Evolutionary conservation across 2,888 invertebrate species (phyloP).

Genomic region (Meteorus cinctellus): DNA sequence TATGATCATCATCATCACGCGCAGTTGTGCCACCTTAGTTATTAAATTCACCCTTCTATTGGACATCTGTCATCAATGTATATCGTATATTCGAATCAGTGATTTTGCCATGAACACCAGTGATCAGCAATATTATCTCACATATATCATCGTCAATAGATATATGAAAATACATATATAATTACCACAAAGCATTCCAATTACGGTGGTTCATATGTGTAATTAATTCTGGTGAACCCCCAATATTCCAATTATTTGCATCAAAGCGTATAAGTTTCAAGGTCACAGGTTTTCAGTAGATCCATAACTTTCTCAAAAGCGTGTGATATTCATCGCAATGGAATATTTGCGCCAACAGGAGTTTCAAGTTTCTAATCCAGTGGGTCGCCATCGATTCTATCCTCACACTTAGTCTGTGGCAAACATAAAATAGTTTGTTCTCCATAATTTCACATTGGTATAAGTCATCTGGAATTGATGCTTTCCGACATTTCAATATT

Average conservation of each 20-base stretch:
- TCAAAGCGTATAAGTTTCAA: slow-evolving; percentile 30
- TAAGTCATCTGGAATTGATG: slow-evolving; percentile 1
- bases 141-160: neutral
- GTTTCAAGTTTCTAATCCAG: slow-evolving; percentile 35
- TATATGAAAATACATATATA: neutral
- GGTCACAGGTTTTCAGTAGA: slow-evolving; percentile 18
- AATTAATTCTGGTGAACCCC: slow-evolving; percentile 30
- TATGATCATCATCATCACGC: slow-evolving; percentile 53
- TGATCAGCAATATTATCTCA: slow-evolving; percentile 24
- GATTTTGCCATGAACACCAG: slow-evolving; percentile 43
- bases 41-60: slow-evolving; percentile 47
- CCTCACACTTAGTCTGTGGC: neutral
- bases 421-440: slow-evolving; percentile 28
- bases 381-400: slow-evolving; percentile 33
- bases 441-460: neutral
- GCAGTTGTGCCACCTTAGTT: slow-evolving; percentile 52
- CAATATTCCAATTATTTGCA: slow-evolving; percentile 39
- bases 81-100: slow-evolving; percentile 49
- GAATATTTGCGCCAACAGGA: slow-evolving; percentile 19
- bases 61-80: slow-evolving; percentile 41
- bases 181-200: slow-evolving; percentile 12
- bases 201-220: slow-evolving; percentile 24
- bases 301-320: slow-evolving; percentile 25
- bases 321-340: slow-evolving; percentile 29
- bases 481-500: slow-evolving; percentile 18